Evolutionary conservation across 1,140 invertebrate genomes (phyloP).

Genomic region (Polypedilum vanderplanki): DNA sequence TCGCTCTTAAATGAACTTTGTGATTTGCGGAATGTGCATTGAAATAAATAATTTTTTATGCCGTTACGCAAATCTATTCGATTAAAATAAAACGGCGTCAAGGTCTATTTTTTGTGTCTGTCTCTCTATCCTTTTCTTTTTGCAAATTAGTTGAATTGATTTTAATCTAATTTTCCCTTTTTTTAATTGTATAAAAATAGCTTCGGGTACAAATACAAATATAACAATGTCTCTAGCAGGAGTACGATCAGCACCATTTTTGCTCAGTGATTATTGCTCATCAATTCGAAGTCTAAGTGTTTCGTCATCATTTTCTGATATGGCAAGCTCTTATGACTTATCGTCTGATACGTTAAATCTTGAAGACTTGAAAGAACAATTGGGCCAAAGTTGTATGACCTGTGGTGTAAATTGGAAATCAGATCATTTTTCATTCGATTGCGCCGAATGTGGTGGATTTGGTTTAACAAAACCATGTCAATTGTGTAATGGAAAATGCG

Average conservation of each 20-base stretch:
- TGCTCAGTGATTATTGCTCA: conserved; percentile 16
- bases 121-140: background rate
- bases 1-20: background rate
- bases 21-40: background rate
- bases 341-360: conserved; percentile 54
- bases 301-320: conserved; percentile 42
- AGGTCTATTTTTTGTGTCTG: background rate
- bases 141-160: background rate
- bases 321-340: conserved; percentile 42
- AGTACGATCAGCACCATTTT: conserved; percentile 14
- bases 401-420: conserved; percentile 78
- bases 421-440: conserved; percentile 70
- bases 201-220: background rate
- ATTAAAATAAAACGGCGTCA: background rate
- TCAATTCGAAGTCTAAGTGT: conserved; percentile 37
- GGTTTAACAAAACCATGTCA: conserved; percentile 68
- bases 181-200: background rate
- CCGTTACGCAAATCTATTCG: background rate
- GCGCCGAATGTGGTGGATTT: conserved; percentile 75
- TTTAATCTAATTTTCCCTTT: background rate
- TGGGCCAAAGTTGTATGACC: conserved; percentile 64
- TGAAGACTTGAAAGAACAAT: conserved; percentile 61
- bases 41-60: background rate
- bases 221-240: background rate
- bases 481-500: conserved; percentile 67